phyloP scores from a whole-genome alignment of 1,140 invertebrate genomes.

The Lerema accius region DNA sequence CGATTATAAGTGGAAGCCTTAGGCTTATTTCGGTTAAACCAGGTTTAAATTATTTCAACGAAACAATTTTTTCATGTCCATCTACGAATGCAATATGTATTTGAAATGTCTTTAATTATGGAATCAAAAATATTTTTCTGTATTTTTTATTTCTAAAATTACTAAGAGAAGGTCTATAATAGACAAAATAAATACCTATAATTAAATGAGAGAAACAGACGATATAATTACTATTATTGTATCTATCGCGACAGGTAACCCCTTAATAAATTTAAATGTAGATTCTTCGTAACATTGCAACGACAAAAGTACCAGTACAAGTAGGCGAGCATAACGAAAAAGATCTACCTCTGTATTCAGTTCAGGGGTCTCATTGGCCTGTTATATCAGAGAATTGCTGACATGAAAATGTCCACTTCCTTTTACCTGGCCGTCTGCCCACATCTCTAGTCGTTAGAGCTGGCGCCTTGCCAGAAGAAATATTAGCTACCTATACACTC shows the following conservation, averaged over 20 bases:
- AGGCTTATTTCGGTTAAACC: conserved; percentile 3
- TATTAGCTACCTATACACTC: conserved; percentile 52
- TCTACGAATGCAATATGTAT: too few relatives aligned
- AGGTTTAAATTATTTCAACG: not conserved
- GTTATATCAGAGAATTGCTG: conserved; percentile 38
- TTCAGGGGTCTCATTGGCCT: conserved; percentile 20
- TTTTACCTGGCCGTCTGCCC: conserved; percentile 55
- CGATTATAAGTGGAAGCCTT: conserved; percentile 13
- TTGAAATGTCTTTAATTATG: too few relatives aligned
- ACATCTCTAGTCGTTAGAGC: conserved; percentile 38
- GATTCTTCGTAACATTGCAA: too few relatives aligned
- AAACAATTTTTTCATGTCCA: not conserved
- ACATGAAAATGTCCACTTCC: conserved; percentile 46
- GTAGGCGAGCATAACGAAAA: not conserved
- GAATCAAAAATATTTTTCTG: too few relatives aligned
- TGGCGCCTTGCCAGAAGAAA: conserved; percentile 55
- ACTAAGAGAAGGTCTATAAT: too few relatives aligned
- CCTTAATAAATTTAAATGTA: too few relatives aligned
- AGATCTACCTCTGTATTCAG: conserved; percentile 1
- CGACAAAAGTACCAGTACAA: not conserved
- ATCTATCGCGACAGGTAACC: too few relatives aligned
- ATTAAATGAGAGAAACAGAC: too few relatives aligned
- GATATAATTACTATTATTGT: too few relatives aligned
- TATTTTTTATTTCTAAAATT: too few relatives aligned
- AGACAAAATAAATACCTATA: too few relatives aligned